These are phyloP conservation scores for Nyctalus aviator DNA, from an alignment of 2,797 vertebrate genomes.

Conservation along the genomic window DNA sequence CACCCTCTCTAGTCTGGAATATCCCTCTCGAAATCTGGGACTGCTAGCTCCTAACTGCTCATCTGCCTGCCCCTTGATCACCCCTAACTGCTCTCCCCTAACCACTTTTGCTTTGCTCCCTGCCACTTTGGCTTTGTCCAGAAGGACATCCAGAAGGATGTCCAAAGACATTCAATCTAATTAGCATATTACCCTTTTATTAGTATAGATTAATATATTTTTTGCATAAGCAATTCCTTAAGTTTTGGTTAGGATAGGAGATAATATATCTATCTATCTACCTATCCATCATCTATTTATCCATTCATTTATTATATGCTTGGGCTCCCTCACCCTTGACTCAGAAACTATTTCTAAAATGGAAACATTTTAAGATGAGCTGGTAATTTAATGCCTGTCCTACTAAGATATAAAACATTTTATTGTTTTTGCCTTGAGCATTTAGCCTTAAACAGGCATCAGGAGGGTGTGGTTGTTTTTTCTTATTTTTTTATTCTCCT, in stretches of 20 bases:
- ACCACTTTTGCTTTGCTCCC: too few relatives aligned
- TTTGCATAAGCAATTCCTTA: slow-evolving; percentile 3
- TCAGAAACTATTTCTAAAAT: slow-evolving; percentile 29
- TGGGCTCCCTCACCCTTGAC: not conserved
- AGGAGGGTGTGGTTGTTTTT: slow-evolving; percentile 64
- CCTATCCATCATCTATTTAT: not conserved
- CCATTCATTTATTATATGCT: not conserved
- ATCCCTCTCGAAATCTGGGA: too few relatives aligned
- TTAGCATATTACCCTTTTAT: too few relatives aligned
- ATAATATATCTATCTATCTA: not conserved
- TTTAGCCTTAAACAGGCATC: slow-evolving; percentile 67
- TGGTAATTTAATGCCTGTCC: not conserved
- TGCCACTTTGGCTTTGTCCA: too few relatives aligned
- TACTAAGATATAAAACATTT: not conserved
- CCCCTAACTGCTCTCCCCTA: too few relatives aligned
- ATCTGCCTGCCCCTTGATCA: too few relatives aligned
- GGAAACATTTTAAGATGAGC: not conserved
- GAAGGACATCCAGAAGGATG: too few relatives aligned
- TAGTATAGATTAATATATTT: not conserved
- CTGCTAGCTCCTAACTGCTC: too few relatives aligned
- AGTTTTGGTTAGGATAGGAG: not conserved
- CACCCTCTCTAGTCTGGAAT: too few relatives aligned
- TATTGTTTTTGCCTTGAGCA: slow-evolving; percentile 64
- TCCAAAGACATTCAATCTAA: too few relatives aligned
- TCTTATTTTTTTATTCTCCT: slow-evolving; percentile 44